Evolutionary conservation across 2,888 invertebrate species (phyloP), one percentile per base, ranked within the genome.

Genomic region (Drosophila nigritarsus): DNA sequence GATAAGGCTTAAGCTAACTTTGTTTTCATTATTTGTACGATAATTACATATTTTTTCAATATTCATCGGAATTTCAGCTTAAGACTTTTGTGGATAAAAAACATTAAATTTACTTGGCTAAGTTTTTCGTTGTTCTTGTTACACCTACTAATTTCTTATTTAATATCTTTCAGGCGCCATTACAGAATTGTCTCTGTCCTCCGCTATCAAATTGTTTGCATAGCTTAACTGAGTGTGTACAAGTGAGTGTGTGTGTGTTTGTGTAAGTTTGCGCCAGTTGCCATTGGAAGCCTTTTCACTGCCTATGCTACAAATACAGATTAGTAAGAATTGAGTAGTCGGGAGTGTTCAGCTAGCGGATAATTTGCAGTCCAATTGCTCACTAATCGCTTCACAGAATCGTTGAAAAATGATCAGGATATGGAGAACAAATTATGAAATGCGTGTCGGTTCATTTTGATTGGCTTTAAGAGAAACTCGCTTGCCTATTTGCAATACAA

Each of bases 261-360:
- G 55, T 50, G 58, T 62, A 55, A 73, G 62, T 67, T 59, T 65
- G 64, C 64, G 56, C 73, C 60, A 67, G 75, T 76, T 73, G 70
- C 65, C 71, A 75, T 63, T 75, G 80, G 73, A 72, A 74, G 68
- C 62, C 71, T 63, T 60, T 65, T 72, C 80, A 60, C 56, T 70
- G 87, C 80, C 73, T 73, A 83, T 86, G 74, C 76, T 76, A 64
- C 73, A 87, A 76, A 75, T 61, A 75, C 87, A 83, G 73, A 82
- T 83, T 48, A 29, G n/a, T 30, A 9, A 4, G n/a, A 56, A 15
- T 40, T 20, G 13, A 9, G 2, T 9, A 15, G 18, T 36, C 8
- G 11, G 27, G n/a, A 15, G 27, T 24, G 48, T 45, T 7, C n/a
- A 11, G 20, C 32, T 18, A 2, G n/a, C 36, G 20, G 32, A 68